Percentiles rank a stretch among this genome's conserved stretches.
Evolutionary conservation across 2,888 invertebrate species (phyloP).

Genomic region (Lasioglossum zephyrum): DNA sequence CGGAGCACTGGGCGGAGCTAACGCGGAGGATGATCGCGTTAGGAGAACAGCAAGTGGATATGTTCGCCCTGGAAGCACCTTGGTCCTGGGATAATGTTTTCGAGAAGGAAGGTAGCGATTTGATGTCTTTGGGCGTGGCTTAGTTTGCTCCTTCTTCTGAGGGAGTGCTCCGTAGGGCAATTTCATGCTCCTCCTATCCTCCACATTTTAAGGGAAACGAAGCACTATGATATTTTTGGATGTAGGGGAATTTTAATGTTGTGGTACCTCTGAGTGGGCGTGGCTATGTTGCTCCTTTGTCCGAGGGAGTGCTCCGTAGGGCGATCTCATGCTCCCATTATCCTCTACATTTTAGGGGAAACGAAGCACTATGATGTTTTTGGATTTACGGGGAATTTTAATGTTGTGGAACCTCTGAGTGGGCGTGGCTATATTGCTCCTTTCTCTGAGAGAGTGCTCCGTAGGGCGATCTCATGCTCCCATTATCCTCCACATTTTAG

Average conservation of each 20-base stretch:
- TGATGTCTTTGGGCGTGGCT: neutral
- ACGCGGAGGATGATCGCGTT: neutral
- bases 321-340: fast-evolving
- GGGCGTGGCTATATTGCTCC: neutral
- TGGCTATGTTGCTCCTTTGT: neutral
- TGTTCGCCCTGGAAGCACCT: neutral
- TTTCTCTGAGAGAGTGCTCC: neutral
- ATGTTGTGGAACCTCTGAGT: neutral
- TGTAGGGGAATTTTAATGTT: no score
- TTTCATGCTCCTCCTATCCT: neutral
- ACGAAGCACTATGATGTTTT: no score
- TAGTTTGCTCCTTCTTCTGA: neutral
- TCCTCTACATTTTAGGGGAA: neutral
- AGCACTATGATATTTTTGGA: no score
- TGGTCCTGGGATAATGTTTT: no score
- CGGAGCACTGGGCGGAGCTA: neutral
- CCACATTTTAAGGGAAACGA: neutral
- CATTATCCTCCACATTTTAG: neutral
- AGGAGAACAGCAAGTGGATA: neutral
- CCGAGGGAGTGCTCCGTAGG: neutral
- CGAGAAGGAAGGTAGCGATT: neutral
- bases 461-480: no score
- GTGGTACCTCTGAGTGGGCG: no score
- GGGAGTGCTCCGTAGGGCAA: no score
- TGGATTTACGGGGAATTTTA: no score